Percentiles rank a stretch among this genome's conserved stretches.
Conservation (phyloP, 1,140 invertebrate species). For the Formica selysi region DNA sequence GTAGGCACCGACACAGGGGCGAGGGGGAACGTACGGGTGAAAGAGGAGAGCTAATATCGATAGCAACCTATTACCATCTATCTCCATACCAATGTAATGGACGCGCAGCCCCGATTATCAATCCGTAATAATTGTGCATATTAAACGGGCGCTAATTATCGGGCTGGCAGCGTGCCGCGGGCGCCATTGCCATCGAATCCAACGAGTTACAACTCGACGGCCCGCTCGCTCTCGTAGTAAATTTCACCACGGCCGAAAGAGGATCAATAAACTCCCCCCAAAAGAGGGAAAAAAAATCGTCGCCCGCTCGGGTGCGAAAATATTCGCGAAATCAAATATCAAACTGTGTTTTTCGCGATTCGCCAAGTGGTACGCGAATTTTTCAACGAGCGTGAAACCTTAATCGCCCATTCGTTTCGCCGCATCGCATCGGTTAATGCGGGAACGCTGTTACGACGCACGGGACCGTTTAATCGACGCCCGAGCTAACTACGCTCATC, state of each 20-base stretch:
- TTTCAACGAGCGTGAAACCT: slow-evolving; percentile 54
- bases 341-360: slow-evolving; percentile 55
- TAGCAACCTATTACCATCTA: slow-evolving; percentile 81
- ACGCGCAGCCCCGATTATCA: slow-evolving; percentile 81
- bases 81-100: slow-evolving; percentile 79
- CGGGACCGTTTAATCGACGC: slow-evolving; percentile 60
- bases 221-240: slow-evolving; percentile 21
- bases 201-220: slow-evolving; percentile 66
- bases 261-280: slow-evolving; percentile 37
- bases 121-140: slow-evolving; percentile 84
- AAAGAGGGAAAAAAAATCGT: slow-evolving; percentile 26
- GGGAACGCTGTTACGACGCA: slow-evolving; percentile 59
- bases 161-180: slow-evolving; percentile 69
- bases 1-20: neutral
- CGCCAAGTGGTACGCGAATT: slow-evolving; percentile 61
- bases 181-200: slow-evolving; percentile 67
- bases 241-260: slow-evolving; percentile 50
- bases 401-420: slow-evolving; percentile 60
- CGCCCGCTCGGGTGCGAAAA: slow-evolving; percentile 46
- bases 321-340: slow-evolving; percentile 60
- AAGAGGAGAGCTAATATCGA: slow-evolving; percentile 75
- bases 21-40: slow-evolving; percentile 42
- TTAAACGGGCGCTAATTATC: slow-evolving; percentile 83
- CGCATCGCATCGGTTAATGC: slow-evolving; percentile 62
- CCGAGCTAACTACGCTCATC: slow-evolving; percentile 56